These are phyloP conservation scores for Dromiciops gliroides DNA, from an alignment of 2,113 vertebrate species.

Conservation along the genomic window DNA sequence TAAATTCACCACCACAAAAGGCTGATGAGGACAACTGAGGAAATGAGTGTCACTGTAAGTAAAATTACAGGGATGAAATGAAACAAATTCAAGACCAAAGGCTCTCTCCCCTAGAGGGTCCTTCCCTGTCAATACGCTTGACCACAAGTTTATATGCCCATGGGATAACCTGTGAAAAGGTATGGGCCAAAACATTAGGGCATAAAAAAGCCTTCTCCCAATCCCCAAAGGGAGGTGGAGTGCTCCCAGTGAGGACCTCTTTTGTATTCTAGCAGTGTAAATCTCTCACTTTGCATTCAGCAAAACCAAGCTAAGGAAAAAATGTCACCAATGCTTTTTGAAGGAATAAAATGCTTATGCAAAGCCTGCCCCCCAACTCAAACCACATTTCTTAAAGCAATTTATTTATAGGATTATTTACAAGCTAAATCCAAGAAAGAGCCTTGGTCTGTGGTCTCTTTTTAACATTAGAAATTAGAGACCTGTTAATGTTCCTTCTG, in stretches of 20 bases:
- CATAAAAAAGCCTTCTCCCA: conserved; percentile 37
- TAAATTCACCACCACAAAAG: conserved; percentile 31
- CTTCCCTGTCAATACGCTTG: conserved; percentile 50
- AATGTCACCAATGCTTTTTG: conserved; percentile 21
- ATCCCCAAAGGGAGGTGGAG: conserved; percentile 51
- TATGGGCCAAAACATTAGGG: neutral
- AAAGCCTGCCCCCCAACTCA: conserved; percentile 36
- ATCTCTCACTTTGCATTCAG: conserved; percentile 22
- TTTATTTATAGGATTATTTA: conserved; percentile 64
- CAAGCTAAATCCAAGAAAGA: conserved; percentile 43
- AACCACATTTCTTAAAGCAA: neutral
- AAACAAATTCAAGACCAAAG: conserved; percentile 51
- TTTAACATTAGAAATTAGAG: conserved; percentile 26
- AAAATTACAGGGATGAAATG: conserved; percentile 60
- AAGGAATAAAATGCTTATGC: conserved; percentile 55
- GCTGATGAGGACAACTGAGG: conserved; percentile 1
- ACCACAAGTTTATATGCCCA: conserved; percentile 28
- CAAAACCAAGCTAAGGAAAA: conserved; percentile 26
- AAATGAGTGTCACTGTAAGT: conserved; percentile 44
- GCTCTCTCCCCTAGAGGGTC: conserved; percentile 15
- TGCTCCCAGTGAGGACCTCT: conserved; percentile 43
- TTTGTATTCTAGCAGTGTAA: neutral
- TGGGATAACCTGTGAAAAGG: conserved; percentile 7
- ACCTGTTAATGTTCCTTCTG: conserved; percentile 38
- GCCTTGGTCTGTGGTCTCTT: conserved; percentile 40